phyloP scores from a whole-genome alignment of 2,888 invertebrate genomes.

The Dioctria rufipes region DNA sequence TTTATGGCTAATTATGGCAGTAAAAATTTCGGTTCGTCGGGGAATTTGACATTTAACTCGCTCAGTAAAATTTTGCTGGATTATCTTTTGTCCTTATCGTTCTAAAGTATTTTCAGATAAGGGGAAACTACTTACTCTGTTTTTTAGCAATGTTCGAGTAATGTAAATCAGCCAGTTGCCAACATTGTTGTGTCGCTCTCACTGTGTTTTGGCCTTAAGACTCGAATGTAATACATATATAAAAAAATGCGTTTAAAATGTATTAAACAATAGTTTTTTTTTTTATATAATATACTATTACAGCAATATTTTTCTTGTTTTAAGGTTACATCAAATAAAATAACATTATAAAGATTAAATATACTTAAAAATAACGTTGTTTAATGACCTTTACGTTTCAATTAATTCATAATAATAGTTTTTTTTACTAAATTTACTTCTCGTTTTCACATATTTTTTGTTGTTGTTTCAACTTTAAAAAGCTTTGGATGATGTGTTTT shows the following conservation, averaged over 20 bases:
- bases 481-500: constrained; percentile 55
- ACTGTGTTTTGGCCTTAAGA: too few relatives aligned
- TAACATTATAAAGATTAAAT: constrained; percentile 57
- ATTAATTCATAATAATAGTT: constrained; percentile 42
- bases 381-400: constrained; percentile 52
- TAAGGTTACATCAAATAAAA: constrained; percentile 56
- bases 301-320: constrained; percentile 48
- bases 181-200: too few relatives aligned
- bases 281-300: constrained; percentile 45
- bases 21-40: too few relatives aligned
- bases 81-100: too few relatives aligned
- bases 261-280: constrained; percentile 50
- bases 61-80: too few relatives aligned
- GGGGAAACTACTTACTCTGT: too few relatives aligned
- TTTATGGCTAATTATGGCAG: too few relatives aligned
- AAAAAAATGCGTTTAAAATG: constrained; percentile 46
- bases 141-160: too few relatives aligned
- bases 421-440: constrained; percentile 33
- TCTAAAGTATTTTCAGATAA: too few relatives aligned
- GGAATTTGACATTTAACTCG: too few relatives aligned
- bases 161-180: too few relatives aligned
- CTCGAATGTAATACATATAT: too few relatives aligned
- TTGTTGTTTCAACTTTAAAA: constrained; percentile 48
- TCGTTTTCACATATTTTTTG: constrained; percentile 30
- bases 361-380: constrained; percentile 56